Conservation (phyloP, 2,888 invertebrate genomes). For the Synanthedon andrenaeformis region DNA sequence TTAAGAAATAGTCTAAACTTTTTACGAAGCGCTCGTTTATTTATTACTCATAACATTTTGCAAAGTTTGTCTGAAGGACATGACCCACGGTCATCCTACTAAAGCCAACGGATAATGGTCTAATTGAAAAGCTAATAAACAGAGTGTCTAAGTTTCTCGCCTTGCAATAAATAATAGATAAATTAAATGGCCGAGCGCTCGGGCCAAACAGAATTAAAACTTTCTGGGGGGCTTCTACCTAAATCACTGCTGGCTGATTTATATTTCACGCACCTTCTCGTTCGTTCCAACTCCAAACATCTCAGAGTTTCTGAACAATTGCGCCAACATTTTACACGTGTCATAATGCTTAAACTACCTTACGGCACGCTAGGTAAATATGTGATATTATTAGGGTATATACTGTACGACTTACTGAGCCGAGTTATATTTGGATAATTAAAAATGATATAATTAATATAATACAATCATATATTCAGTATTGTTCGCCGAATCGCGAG, state of each 20-base stretch:
- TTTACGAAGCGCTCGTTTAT: not conserved
- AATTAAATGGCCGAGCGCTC: conserved; percentile 43
- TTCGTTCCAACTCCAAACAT: not conserved
- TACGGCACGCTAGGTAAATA: no score
- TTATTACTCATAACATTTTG: not conserved
- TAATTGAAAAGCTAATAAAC: conserved; percentile 53
- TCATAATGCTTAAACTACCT: not conserved
- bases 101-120: conserved; percentile 10
- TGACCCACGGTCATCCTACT: not conserved
- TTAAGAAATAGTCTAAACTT: no score
- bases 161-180: conserved; percentile 55
- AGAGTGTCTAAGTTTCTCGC: conserved; percentile 39
- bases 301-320: not conserved
- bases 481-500: no score
- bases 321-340: not conserved
- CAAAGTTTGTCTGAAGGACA: not conserved
- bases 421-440: no score
- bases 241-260: conserved; percentile 57
- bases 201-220: conserved; percentile 57
- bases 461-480: no score
- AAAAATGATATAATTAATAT: no score
- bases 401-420: no score
- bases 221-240: conserved; percentile 50
- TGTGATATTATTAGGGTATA: no score
- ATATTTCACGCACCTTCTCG: conserved; percentile 55